These are phyloP conservation scores for Microctonus hyperodae DNA, from an alignment of 2,888 invertebrate species.

Conservation along the genomic window DNA sequence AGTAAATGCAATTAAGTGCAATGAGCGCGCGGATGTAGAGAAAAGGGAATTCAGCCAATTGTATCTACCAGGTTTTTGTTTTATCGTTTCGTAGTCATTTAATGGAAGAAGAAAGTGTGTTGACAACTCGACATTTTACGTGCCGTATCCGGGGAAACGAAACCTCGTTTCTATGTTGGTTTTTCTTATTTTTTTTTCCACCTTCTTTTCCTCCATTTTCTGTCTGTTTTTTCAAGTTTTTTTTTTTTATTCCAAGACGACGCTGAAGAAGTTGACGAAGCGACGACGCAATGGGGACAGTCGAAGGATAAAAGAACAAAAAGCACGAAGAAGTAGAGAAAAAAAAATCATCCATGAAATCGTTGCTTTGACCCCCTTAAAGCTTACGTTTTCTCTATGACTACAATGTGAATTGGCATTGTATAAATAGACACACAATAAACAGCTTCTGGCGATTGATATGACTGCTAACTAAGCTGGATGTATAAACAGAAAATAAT, in stretches of 20 bases:
- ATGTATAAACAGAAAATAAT: constrained; percentile 2
- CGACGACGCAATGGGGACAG: not conserved
- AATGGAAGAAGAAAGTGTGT: constrained; percentile 2
- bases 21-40: not conserved
- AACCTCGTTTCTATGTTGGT: not conserved
- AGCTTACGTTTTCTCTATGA: constrained; percentile 12
- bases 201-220: not conserved
- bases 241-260: not conserved
- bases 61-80: constrained; percentile 8
- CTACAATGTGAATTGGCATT: constrained; percentile 11
- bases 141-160: constrained; percentile 22
- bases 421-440: constrained; percentile 1
- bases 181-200: not conserved
- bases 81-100: constrained; percentile 4
- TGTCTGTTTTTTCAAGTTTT: not conserved
- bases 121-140: constrained; percentile 19
- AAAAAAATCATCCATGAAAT: constrained; percentile 18
- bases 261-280: constrained; percentile 4
- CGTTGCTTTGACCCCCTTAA: constrained; percentile 9
- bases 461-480: constrained; percentile 12
- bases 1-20: not conserved
- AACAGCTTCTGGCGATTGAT: constrained; percentile 18
- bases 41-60: constrained; percentile 7
- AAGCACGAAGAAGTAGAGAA: not conserved
- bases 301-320: not conserved